phyloP scores from a whole-genome alignment of 2,888 invertebrate genomes.

The Amblyteles armatorius region DNA sequence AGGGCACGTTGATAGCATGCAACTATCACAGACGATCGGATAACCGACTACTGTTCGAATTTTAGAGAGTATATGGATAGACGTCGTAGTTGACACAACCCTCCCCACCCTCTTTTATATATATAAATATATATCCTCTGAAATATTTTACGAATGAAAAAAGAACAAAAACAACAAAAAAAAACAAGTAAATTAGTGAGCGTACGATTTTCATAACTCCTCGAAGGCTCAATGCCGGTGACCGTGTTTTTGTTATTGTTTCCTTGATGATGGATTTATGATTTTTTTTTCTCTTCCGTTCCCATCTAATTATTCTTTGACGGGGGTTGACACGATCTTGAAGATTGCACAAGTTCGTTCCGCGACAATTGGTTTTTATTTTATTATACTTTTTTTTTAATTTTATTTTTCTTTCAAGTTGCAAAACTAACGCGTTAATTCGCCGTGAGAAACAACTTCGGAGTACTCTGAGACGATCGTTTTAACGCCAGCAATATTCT shows the following conservation, averaged over 20 bases:
- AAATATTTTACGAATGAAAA: conserved; percentile 44
- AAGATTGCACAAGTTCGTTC: background rate
- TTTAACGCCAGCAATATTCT: conserved; percentile 31
- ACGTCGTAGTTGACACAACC: conserved; percentile 34
- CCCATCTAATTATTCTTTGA: conserved; percentile 3
- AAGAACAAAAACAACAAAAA: background rate
- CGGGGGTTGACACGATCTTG: conserved; percentile 13
- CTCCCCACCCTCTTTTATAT: conserved; percentile 18
- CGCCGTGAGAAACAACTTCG: background rate
- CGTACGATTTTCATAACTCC: conserved; percentile 10
- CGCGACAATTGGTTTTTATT: conserved; percentile 18
- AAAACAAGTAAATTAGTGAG: background rate
- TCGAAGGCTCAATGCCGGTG: conserved; percentile 33
- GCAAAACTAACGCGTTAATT: conserved; percentile 25
- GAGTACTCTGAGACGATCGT: conserved; percentile 10
- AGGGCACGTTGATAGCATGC: conserved; percentile 27
- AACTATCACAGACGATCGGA: conserved; percentile 22
- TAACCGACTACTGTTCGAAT: conserved; percentile 21
- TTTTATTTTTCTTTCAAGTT: conserved; percentile 35
- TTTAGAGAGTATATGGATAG: conserved; percentile 23
- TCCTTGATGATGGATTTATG: conserved; percentile 59
- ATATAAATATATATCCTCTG: conserved; percentile 30
- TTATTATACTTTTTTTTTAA: background rate
- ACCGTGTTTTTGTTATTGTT: conserved; percentile 54
- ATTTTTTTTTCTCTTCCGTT: conserved; percentile 63